phyloP scores from a whole-genome alignment of 2,888 invertebrate genomes.

The Drosophila crucigera region DNA sequence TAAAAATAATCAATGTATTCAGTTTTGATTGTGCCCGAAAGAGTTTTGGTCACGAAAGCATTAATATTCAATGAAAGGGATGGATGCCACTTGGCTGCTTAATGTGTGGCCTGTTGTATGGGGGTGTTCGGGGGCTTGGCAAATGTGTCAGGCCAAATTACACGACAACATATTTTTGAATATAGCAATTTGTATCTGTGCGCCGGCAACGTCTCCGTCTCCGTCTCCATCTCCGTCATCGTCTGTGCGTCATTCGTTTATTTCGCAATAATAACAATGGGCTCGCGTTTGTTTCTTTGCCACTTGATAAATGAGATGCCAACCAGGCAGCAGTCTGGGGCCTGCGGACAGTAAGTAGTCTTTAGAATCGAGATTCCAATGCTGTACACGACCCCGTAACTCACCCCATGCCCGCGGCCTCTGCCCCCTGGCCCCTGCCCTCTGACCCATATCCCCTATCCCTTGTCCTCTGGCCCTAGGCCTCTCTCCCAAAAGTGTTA shows the following conservation, averaged over 20 bases:
- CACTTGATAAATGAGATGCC: conserved; percentile 73
- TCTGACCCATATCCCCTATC: not conserved
- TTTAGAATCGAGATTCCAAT: conserved; percentile 13
- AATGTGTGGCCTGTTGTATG: not conserved
- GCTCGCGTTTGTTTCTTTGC: conserved; percentile 65
- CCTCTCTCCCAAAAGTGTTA: conserved; percentile 55
- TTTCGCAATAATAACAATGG: conserved; percentile 74
- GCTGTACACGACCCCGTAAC: not conserved
- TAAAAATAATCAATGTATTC: conserved; percentile 47
- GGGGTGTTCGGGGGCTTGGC: conserved; percentile 27
- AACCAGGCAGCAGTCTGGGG: conserved; percentile 24
- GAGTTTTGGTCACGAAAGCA: conserved; percentile 50
- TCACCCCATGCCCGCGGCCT: not conserved
- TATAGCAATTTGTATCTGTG: conserved; percentile 70
- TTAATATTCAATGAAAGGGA: conserved; percentile 35
- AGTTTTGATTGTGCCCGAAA: conserved; percentile 23
- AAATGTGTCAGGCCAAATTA: conserved; percentile 62
- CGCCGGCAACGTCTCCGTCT: conserved; percentile 4
- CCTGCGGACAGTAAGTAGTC: not conserved
- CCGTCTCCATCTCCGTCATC: not conserved
- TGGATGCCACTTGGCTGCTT: not conserved
- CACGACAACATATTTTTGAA: conserved; percentile 61
- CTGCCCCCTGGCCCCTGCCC: not conserved
- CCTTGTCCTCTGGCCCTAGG: not conserved
- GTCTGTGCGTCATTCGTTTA: conserved; percentile 44